Conservation (phyloP, 2,797 vertebrate genomes). For the Oryzias sinensis region DNA sequence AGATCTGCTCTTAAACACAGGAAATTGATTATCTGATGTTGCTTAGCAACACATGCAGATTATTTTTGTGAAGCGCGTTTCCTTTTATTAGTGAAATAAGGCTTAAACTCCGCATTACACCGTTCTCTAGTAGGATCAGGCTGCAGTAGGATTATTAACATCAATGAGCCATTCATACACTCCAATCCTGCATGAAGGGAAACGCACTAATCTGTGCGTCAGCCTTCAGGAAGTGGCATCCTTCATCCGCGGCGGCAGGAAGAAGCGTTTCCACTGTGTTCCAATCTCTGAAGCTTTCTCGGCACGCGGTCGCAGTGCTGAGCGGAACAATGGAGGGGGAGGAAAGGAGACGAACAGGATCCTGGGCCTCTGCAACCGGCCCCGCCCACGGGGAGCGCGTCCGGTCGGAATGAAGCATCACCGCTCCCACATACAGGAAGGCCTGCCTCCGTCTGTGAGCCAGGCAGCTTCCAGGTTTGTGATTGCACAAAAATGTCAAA, state of each 20-base stretch:
- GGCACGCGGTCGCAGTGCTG: constrained; percentile 31
- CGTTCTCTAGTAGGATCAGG: constrained; percentile 38
- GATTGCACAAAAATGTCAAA: too few species aligned
- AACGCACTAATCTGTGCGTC: constrained; percentile 54
- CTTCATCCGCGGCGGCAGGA: constrained; percentile 25
- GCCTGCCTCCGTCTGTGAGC: too few species aligned
- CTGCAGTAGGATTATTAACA: constrained; percentile 49
- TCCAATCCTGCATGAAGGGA: constrained; percentile 17
- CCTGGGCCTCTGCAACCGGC: too few species aligned
- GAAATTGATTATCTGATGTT: too few species aligned
- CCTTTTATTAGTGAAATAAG: constrained; percentile 7
- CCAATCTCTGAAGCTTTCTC: constrained; percentile 31
- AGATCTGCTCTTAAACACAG: too few species aligned
- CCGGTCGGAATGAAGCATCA: too few species aligned
- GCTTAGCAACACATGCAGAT: too few species aligned
- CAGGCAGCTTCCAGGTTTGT: too few species aligned
- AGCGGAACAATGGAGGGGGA: too few species aligned
- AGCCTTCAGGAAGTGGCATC: constrained; percentile 27
- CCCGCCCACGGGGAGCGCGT: too few species aligned
- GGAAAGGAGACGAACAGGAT: too few species aligned
- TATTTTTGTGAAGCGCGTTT: constrained; percentile 1
- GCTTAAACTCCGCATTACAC: constrained; percentile 33
- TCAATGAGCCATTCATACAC: constrained; percentile 40
- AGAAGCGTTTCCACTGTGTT: constrained; percentile 50
- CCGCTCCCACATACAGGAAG: too few species aligned